phyloP scores from a whole-genome alignment of 1,140 invertebrate genomes.

The Drosophila grimshawi region DNA sequence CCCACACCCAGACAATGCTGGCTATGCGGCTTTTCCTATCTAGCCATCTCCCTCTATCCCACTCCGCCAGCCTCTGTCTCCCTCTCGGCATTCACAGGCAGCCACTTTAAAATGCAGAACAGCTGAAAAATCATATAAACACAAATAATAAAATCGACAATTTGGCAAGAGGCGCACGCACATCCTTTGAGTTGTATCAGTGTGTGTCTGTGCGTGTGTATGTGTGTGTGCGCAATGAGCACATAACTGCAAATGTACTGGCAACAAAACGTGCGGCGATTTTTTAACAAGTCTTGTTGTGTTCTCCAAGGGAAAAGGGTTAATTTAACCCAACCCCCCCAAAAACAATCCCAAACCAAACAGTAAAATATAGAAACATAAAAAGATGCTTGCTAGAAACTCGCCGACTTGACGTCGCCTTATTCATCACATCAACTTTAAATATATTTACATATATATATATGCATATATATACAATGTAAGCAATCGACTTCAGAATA shows the following conservation, averaged over 20 bases:
- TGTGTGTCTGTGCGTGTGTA: slow-evolving; percentile 20
- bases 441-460: background rate
- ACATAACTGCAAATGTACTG: slow-evolving; percentile 82
- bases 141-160: slow-evolving; percentile 84
- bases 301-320: slow-evolving; percentile 56
- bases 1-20: background rate
- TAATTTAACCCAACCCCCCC: slow-evolving; percentile 32
- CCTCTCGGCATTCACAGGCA: slow-evolving; percentile 4
- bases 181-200: slow-evolving; percentile 21
- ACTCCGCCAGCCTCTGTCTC: background rate
- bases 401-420: slow-evolving; percentile 52
- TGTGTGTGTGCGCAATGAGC: slow-evolving; percentile 59
- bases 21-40: background rate
- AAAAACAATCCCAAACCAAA: background rate
- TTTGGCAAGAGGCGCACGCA: slow-evolving; percentile 79
- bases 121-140: slow-evolving; percentile 84
- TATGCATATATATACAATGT: background rate
- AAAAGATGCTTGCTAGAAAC: background rate
- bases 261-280: slow-evolving; percentile 79
- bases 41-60: background rate
- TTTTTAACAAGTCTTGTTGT: slow-evolving; percentile 58
- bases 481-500: background rate
- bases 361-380: slow-evolving; percentile 4
- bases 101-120: slow-evolving; percentile 82
- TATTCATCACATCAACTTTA: slow-evolving; percentile 31